Percentiles rank a stretch among this genome's conserved stretches.
Evolutionary conservation across 2,888 invertebrate species (phyloP).

Genomic region (Caenorhabditis becei): DNA sequence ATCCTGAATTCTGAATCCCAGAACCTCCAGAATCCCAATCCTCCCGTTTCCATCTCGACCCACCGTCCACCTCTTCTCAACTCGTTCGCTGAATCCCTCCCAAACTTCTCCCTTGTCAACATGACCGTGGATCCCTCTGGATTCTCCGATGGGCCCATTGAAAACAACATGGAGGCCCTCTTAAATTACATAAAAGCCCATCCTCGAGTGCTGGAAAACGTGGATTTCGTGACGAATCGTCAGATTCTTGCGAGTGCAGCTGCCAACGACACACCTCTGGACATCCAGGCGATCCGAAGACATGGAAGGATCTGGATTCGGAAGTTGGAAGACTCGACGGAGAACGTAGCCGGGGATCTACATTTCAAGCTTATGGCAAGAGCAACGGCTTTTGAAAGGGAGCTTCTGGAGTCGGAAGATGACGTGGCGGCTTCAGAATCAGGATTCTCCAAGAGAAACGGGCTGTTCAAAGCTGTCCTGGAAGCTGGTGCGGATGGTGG

Average conservation of each 20-base stretch:
- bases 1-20: neutral
- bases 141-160: neutral
- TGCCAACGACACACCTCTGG: neutral
- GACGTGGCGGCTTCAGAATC: no score
- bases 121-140: neutral
- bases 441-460: neutral
- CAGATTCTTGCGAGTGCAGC: neutral
- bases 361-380: neutral
- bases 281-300: neutral
- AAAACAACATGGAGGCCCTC: conserved; percentile 3
- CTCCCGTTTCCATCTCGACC: neutral
- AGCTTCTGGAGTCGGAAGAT: neutral
- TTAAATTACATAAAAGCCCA: neutral
- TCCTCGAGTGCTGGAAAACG: neutral
- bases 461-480: neutral
- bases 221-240: neutral
- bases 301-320: conserved; percentile 3
- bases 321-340: neutral
- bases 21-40: neutral
- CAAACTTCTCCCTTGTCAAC: neutral
- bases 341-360: neutral
- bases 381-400: neutral
- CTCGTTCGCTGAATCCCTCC: neutral
- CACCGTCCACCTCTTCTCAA: neutral
- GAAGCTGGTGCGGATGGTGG: no score